phyloP scores from a whole-genome alignment of 1,140 invertebrate genomes.

The Drosophila azteca region DNA sequence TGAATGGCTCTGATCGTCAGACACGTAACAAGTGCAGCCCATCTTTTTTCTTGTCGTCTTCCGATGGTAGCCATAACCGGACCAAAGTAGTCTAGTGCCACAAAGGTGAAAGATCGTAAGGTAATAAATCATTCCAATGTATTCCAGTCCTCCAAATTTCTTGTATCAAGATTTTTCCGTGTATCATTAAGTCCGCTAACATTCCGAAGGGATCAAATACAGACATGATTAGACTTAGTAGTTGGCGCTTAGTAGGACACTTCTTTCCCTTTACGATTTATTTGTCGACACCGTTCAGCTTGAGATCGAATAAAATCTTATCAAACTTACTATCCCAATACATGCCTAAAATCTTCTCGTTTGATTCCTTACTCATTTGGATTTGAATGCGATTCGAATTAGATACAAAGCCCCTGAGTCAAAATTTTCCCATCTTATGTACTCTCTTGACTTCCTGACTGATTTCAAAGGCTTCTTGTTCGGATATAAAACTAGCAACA shows the following conservation, averaged over 20 bases:
- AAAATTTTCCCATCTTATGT: not conserved
- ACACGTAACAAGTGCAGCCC: constrained; percentile 17
- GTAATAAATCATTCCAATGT: constrained; percentile 2
- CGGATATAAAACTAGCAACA: constrained; percentile 61
- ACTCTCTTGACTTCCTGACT: constrained; percentile 16
- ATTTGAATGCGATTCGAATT: no score
- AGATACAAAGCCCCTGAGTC: no score
- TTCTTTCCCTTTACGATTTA: no score
- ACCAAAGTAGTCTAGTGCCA: not conserved
- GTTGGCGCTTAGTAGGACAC: not conserved
- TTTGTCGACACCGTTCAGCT: no score
- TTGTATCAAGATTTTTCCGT: constrained; percentile 7
- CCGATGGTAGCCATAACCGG: not conserved
- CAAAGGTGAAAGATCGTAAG: not conserved
- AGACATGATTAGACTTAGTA: not conserved
- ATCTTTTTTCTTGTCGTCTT: constrained; percentile 6
- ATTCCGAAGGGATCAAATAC: no score
- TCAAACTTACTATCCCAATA: no score
- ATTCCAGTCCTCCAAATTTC: not conserved
- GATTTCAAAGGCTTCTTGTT: constrained; percentile 48
- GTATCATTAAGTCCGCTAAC: no score
- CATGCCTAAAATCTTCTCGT: no score
- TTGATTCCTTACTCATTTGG: not conserved
- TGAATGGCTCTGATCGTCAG: constrained; percentile 24
- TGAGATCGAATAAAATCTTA: no score